phyloP scores from a whole-genome alignment of 1,140 invertebrate genomes.

The Heliconius hermathena region DNA sequence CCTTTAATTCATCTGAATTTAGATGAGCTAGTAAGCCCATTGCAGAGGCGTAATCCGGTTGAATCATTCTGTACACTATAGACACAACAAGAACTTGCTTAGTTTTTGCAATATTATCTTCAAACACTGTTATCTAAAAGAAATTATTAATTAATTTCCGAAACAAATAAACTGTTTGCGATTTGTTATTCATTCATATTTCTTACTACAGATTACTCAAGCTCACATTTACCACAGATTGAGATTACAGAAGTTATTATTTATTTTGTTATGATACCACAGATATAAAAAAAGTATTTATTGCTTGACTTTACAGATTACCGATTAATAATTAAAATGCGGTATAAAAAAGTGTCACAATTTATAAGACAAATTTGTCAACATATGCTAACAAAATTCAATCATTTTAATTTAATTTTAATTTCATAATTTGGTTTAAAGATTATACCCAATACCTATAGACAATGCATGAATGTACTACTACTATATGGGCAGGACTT shows the following conservation, averaged over 20 bases:
- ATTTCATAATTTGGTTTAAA: no score
- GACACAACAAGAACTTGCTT: background rate
- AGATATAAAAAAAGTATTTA: background rate
- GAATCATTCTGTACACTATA: constrained; percentile 62
- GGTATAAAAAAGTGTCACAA: no score
- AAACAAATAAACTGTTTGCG: background rate
- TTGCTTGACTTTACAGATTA: no score
- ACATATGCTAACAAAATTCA: no score
- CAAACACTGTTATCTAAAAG: constrained; percentile 12
- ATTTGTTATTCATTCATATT: constrained; percentile 1
- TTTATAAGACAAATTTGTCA: no score
- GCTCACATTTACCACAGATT: no score
- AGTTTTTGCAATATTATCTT: background rate
- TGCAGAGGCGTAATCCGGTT: constrained; percentile 74
- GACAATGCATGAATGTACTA: no score
- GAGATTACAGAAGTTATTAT: background rate
- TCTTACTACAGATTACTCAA: background rate
- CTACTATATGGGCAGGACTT: no score
- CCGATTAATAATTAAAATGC: no score
- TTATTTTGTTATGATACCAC: background rate
- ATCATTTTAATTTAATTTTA: no score
- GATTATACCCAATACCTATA: no score
- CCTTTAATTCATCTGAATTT: constrained; percentile 89
- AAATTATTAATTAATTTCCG: background rate
- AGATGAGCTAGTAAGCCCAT: constrained; percentile 75